Evolutionary conservation across 1,140 invertebrate species (phyloP).

Genomic region (Drosophila baimaii): DNA sequence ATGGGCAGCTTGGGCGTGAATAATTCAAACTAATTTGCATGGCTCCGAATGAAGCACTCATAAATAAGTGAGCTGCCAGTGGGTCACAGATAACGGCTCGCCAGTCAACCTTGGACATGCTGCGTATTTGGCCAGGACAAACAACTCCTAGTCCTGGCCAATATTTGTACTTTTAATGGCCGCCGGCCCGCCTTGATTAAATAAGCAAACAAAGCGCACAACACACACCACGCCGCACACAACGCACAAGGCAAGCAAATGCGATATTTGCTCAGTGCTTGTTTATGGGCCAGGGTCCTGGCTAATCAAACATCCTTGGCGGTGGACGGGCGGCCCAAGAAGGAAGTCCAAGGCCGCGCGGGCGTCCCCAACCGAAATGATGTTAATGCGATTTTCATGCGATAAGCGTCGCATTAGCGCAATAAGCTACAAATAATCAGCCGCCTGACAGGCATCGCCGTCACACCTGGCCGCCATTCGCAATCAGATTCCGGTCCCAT

Average conservation of each 20-base stretch:
- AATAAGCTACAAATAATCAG: conserved; percentile 79
- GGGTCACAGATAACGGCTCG: conserved; percentile 54
- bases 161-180: conserved; percentile 74
- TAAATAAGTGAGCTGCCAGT: conserved; percentile 62
- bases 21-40: conserved; percentile 64
- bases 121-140: conserved; percentile 34
- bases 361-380: conserved; percentile 15
- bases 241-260: conserved; percentile 21
- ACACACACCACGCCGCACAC: conserved; percentile 12
- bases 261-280: conserved; percentile 57
- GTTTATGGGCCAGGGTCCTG: conserved; percentile 29
- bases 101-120: conserved; percentile 47
- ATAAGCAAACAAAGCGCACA: conserved; percentile 57
- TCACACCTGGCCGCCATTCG: conserved; percentile 41
- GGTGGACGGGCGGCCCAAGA: conserved; percentile 1
- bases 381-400: conserved; percentile 75
- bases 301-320: conserved; percentile 41
- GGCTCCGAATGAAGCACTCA: conserved; percentile 48
- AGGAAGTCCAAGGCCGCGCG: conserved; percentile 5
- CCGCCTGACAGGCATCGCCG: conserved; percentile 58
- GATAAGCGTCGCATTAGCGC: conserved; percentile 76
- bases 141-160: conserved; percentile 35
- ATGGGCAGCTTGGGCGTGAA: conserved; percentile 25
- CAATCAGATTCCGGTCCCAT: conserved; percentile 33
- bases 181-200: conserved; percentile 65